A percentile compares a stretch with the other conserved stretches of the same genome.
Evolutionary conservation across 2,797 vertebrate genomes (phyloP).

Genomic region (Mionectes olivaceus): DNA sequence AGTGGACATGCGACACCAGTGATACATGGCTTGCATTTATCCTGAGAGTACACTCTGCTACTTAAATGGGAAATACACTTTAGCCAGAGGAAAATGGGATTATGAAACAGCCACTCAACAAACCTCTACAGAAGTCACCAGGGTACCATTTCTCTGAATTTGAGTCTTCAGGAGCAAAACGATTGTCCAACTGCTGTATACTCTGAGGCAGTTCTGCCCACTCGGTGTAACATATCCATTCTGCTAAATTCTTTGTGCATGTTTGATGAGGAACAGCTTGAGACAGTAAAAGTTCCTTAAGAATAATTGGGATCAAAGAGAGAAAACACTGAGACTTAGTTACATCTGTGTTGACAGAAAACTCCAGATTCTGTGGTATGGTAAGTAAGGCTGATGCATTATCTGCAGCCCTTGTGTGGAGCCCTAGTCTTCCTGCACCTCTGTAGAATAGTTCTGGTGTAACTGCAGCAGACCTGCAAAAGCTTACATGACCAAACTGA

Average conservation of each 20-base stretch:
- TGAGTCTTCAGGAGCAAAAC: background rate
- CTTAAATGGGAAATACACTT: background rate
- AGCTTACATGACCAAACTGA: background rate
- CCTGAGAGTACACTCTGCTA: background rate
- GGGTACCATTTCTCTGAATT: background rate
- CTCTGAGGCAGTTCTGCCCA: background rate
- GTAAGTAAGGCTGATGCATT: background rate
- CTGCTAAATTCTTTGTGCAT: background rate
- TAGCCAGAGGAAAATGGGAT: background rate
- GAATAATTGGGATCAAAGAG: background rate
- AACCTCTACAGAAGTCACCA: background rate
- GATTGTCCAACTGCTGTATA: background rate
- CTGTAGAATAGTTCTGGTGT: background rate
- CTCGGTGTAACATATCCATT: background rate
- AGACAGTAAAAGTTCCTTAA: background rate
- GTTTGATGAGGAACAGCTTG: background rate
- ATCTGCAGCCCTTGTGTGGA: background rate
- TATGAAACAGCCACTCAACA: background rate
- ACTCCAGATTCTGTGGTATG: background rate
- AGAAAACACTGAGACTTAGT: background rate
- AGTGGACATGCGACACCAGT: background rate
- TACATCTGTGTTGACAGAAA: background rate
- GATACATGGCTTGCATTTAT: background rate
- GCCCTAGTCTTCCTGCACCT: background rate
- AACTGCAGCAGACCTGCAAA: background rate